A percentile compares a stretch with the other conserved stretches of the same genome.
Evolutionary conservation across 2,113 vertebrate species (phyloP).

Genomic region (Pristiophorus japonicus): DNA sequence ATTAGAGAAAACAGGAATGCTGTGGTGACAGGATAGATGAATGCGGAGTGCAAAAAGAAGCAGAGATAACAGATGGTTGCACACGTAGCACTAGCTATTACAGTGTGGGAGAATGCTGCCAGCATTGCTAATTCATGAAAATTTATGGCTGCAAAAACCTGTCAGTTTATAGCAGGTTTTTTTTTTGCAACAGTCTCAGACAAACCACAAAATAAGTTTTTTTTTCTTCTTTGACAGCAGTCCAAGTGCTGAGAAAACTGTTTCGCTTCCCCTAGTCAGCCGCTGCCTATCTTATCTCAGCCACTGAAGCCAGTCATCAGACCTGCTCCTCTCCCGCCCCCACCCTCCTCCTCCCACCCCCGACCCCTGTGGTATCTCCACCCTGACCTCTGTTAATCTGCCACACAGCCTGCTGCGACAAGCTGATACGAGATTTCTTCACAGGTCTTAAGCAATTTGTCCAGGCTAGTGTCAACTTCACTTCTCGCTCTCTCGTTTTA

Average conservation of each 20-base stretch:
- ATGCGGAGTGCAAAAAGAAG: constrained; percentile 54
- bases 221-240: constrained; percentile 56
- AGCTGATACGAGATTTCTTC: constrained; percentile 40
- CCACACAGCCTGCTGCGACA: constrained; percentile 42
- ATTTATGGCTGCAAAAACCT: constrained; percentile 74
- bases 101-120: constrained; percentile 55
- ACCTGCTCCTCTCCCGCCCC: background rate
- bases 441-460: constrained; percentile 41
- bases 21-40: constrained; percentile 58
- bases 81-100: constrained; percentile 57
- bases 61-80: constrained; percentile 56
- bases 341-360: too few species aligned
- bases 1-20: constrained; percentile 51
- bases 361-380: constrained; percentile 35
- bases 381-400: constrained; percentile 39
- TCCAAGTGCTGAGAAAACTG: constrained; percentile 54
- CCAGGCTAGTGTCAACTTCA: background rate
- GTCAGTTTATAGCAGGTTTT: constrained; percentile 70
- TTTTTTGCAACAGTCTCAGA: background rate
- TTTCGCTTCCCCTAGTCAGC: constrained; percentile 50
- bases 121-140: constrained; percentile 73
- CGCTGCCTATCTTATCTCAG: constrained; percentile 48
- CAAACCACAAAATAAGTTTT: constrained; percentile 24
- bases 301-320: constrained; percentile 45
- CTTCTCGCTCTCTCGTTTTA: background rate